Evolutionary conservation across 1,140 invertebrate species (phyloP).

Genomic region (Drosophila murphyi): DNA sequence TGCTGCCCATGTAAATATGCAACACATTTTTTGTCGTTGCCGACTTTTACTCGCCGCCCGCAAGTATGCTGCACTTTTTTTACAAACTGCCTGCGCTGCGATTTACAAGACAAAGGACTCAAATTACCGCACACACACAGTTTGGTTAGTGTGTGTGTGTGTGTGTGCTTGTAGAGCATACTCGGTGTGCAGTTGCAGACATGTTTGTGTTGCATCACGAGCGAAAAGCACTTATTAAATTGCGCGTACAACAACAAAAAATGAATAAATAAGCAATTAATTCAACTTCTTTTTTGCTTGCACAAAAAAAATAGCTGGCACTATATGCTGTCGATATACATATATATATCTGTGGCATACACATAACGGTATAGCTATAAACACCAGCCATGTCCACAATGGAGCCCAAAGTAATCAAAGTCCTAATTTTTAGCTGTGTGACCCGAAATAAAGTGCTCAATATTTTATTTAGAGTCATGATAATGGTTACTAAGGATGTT

Average conservation of each 20-base stretch:
- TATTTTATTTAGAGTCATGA: too few species aligned
- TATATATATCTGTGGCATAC: too few species aligned
- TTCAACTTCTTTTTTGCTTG: neutral
- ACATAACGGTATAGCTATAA: too few species aligned
- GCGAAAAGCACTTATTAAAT: constrained; percentile 12
- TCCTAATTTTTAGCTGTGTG: too few species aligned
- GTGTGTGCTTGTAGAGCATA: constrained; percentile 12
- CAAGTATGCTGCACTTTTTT: constrained; percentile 71
- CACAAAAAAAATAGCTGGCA: constrained; percentile 8
- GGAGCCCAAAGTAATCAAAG: too few species aligned
- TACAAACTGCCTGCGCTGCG: constrained; percentile 19
- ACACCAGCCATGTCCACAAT: too few species aligned
- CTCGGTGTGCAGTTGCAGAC: neutral
- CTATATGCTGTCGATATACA: too few species aligned
- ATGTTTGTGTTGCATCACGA: constrained; percentile 10
- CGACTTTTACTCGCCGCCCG: constrained; percentile 53
- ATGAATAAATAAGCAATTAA: constrained; percentile 31
- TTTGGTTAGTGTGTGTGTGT: constrained; percentile 3
- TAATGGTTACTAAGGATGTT: too few species aligned
- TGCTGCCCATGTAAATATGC: constrained; percentile 14
- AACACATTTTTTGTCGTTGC: constrained; percentile 40
- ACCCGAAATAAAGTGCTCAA: too few species aligned
- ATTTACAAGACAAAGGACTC: constrained; percentile 47
- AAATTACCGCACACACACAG: constrained; percentile 34
- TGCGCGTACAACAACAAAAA: constrained; percentile 30